Evolutionary conservation across 1,140 invertebrate genomes (phyloP).

Genomic region (Ceratina calcarata): DNA sequence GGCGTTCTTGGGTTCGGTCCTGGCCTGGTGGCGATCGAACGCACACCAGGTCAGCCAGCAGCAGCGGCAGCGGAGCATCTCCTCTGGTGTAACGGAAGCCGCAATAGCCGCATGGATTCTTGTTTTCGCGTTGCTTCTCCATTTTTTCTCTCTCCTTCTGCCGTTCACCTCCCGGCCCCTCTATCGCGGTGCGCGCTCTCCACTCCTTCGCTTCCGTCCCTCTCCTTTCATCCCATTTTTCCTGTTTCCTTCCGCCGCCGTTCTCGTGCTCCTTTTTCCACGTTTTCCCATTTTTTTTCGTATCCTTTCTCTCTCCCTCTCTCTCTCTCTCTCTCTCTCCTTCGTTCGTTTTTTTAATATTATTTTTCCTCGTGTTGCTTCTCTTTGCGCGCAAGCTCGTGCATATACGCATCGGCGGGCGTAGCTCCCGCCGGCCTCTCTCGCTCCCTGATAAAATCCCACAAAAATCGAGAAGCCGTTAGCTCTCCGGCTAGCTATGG

Average conservation of each 20-base stretch:
- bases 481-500: constrained; percentile 61
- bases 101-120: constrained; percentile 66
- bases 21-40: constrained; percentile 34
- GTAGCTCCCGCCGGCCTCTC: constrained; percentile 39
- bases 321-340: constrained; percentile 9
- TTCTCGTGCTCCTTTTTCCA: not conserved
- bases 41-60: constrained; percentile 7
- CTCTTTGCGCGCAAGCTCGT: constrained; percentile 61
- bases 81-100: constrained; percentile 64
- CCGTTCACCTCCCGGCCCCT: not conserved
- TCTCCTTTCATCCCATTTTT: not conserved
- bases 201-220: constrained; percentile 8
- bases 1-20: constrained; percentile 41
- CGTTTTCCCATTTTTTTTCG: not conserved
- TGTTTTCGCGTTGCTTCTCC: constrained; percentile 61
- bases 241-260: constrained; percentile 19
- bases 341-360: constrained; percentile 33
- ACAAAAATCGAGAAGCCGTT: constrained; percentile 69
- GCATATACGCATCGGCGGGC: constrained; percentile 65
- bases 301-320: constrained; percentile 1
- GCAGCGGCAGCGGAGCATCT: constrained; percentile 29
- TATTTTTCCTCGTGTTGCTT: constrained; percentile 45
- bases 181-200: not conserved
- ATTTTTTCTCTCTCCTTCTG: constrained; percentile 38
- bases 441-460: constrained; percentile 67